Base-by-base conservation (phyloP, 2,888 invertebrate genomes). In the Diachrysia chrysitis region DNA sequence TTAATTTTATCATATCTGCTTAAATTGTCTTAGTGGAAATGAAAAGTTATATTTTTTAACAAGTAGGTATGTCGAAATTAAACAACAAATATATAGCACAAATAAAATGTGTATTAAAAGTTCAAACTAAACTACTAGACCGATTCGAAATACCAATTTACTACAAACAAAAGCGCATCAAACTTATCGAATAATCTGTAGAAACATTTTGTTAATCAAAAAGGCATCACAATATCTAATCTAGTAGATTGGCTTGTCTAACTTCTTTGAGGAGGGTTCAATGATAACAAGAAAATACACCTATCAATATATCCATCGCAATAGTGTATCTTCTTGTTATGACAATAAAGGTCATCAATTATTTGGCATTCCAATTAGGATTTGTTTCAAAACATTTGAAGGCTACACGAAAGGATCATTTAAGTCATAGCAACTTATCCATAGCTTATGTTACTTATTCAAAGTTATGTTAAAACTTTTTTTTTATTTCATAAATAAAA, bases 181-280 rank as follows among this genome's bases (percentile, higher is more conserved):
- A 83, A 73, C 63, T 79, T 76, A 63, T 57, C 23, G 63, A 64
- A 68, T 70, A 72, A 71, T 64, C 53, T 73, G 67, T 54, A 56
- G 67, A 66, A 69, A 67, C 76, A 65, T 65, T 51, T 46, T 25
- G 71, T 70, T 83, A 83, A 81, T 82, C 74, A 83, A 70, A 81
- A 78, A 61, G 68, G 60, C 67, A 82, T 76, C 69, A 64, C 54
- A 76, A 76, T 81, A 81, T 78, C 76, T 74, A 82, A 82, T 81
- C 81, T 66, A 70, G 21, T 59, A 71, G 74, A 78, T 83, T 74
- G 74, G 23, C 59, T 53, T 71, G 81, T 83, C 81, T 71, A 76
- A 82, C 73, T 81, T 78, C 70, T 76, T 83, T 83, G 83, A 83
- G 65, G 65, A 74, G 81, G 83, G 81, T 82, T 66, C 56, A 67